These are phyloP conservation scores for Amniataba percoides DNA, from an alignment of 2,797 vertebrate genomes.

Conservation along the genomic window DNA sequence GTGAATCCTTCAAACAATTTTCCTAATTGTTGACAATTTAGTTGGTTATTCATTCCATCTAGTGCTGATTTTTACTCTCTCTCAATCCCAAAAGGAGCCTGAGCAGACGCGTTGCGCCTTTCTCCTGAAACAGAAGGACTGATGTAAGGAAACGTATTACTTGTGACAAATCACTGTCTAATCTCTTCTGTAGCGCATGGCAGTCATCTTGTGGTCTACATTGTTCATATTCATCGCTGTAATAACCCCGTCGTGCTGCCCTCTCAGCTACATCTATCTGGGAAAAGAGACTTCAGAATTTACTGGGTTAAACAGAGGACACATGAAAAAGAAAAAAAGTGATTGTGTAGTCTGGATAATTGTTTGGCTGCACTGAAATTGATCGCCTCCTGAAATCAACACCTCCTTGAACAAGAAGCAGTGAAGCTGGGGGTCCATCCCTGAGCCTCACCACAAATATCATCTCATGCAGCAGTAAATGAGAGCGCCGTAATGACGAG, in stretches of 20 bases:
- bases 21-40: not conserved
- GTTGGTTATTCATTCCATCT: not conserved
- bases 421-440: not conserved
- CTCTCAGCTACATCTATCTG: not conserved
- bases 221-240: not conserved
- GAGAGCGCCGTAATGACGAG: not conserved
- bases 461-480: not conserved
- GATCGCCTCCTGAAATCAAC: constrained; percentile 49
- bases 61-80: not conserved
- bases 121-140: not conserved
- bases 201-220: not conserved
- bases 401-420: not conserved
- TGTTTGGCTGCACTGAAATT: constrained; percentile 14
- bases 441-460: not conserved
- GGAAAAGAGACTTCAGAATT: not conserved
- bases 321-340: not conserved
- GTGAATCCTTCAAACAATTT: not conserved
- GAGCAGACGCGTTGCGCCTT: not conserved
- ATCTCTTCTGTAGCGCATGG: too few relatives aligned
- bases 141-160: not conserved
- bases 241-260: too few relatives aligned
- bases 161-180: not conserved
- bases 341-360: not conserved
- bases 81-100: too few relatives aligned
- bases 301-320: not conserved